phyloP scores from a whole-genome alignment of 1,140 invertebrate species.

The Leptinotarsa lineolata region DNA sequence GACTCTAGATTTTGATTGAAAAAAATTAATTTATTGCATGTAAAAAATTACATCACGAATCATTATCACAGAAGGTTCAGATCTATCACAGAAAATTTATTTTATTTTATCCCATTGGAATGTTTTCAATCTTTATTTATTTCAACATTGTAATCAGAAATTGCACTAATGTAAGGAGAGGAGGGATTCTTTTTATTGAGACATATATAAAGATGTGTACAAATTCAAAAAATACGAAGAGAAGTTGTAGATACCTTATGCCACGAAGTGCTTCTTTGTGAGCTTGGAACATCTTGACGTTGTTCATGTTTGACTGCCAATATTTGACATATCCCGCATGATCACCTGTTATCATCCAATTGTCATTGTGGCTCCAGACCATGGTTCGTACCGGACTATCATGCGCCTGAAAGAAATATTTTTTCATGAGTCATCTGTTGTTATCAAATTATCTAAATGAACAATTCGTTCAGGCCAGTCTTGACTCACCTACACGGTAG shows the following conservation, averaged over 20 bases:
- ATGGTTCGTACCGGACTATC: constrained; percentile 97
- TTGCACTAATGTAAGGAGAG: constrained; percentile 45
- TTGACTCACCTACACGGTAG: too few relatives aligned
- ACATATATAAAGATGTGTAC: constrained; percentile 38
- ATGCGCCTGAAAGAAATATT: constrained; percentile 76
- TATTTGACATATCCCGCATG: constrained; percentile 99
- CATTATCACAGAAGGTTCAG: constrained; percentile 44
- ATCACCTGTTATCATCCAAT: constrained; percentile 99
- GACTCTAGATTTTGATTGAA: constrained; percentile 38
- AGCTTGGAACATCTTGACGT: constrained; percentile 99
- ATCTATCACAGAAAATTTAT: constrained; percentile 39
- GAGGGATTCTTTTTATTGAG: constrained; percentile 42
- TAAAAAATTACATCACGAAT: constrained; percentile 47
- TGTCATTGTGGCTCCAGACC: constrained; percentile 99
- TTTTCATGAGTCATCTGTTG: too few relatives aligned
- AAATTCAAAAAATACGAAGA: constrained; percentile 48
- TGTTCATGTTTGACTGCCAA: constrained; percentile 99
- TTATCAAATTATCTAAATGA: too few relatives aligned
- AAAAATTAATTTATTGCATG: constrained; percentile 51
- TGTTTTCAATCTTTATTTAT: constrained; percentile 30
- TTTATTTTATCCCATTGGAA: not conserved
- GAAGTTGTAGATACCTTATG: constrained; percentile 80
- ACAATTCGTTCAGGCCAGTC: too few relatives aligned
- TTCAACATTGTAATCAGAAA: constrained; percentile 22
- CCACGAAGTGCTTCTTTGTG: constrained; percentile 99